Conservation (phyloP, 2,797 vertebrate genomes). For the Megalops cyprinoides region DNA sequence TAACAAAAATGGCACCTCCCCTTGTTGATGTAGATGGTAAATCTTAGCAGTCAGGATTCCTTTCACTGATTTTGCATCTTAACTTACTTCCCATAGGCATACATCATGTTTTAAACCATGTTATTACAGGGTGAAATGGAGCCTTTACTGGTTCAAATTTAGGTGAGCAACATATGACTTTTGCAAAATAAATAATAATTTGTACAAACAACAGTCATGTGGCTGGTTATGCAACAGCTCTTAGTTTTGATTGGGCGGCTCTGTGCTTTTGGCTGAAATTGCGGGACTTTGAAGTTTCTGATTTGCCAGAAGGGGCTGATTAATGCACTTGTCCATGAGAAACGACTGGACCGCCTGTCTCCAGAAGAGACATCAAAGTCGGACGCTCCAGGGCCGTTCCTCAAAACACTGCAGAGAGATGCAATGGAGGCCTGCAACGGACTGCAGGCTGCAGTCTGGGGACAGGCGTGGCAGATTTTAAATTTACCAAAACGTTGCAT, state of each 20-base stretch:
- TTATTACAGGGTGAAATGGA: neutral
- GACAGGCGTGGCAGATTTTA: too few relatives aligned
- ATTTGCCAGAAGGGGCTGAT: neutral
- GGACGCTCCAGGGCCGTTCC: neutral
- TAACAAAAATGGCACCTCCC: too few relatives aligned
- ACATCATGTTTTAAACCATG: too few relatives aligned
- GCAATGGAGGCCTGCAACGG: neutral
- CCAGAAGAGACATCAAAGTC: constrained; percentile 9
- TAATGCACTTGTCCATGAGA: neutral
- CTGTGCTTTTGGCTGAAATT: neutral
- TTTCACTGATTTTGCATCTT: too few relatives aligned
- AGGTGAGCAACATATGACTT: neutral
- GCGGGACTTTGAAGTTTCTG: neutral
- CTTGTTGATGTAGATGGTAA: too few relatives aligned
- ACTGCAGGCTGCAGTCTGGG: too few relatives aligned
- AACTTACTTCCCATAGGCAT: too few relatives aligned
- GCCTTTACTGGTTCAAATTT: neutral
- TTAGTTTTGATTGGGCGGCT: neutral
- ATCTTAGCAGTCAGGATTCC: too few relatives aligned
- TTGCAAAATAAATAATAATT: too few relatives aligned
- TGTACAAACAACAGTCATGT: neutral
- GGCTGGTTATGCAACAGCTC: constrained; percentile 16
- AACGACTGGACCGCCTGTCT: neutral
- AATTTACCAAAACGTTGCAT: too few relatives aligned
- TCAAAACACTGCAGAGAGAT: neutral